Evolutionary conservation across 2,113 vertebrate genomes (phyloP).

Genomic region (Crotophaga sulcirostris): DNA sequence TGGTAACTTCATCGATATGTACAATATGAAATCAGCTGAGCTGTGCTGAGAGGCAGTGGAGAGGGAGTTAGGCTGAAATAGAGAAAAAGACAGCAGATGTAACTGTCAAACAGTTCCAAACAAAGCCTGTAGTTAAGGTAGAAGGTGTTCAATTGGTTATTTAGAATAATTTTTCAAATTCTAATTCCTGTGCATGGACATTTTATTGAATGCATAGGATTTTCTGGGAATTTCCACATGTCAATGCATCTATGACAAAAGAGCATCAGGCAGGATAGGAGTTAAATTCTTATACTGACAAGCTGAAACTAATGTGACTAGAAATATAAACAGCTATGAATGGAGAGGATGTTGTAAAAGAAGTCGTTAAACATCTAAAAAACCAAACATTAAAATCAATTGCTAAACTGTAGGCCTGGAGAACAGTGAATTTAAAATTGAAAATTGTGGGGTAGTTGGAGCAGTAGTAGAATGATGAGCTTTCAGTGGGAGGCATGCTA

Average conservation of each 20-base stretch:
- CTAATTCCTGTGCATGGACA: not conserved
- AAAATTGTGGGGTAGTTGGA: not conserved
- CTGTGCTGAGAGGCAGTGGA: not conserved
- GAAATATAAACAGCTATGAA: not conserved
- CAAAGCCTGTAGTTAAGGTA: not conserved
- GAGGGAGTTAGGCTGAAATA: not conserved
- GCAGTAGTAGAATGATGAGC: not conserved
- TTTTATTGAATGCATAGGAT: not conserved
- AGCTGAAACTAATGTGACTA: not conserved
- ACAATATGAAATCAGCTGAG: not conserved
- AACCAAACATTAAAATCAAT: not conserved
- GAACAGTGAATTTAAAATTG: slow-evolving; percentile 8
- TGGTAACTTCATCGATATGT: not conserved
- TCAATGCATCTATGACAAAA: not conserved
- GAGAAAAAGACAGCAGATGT: not conserved
- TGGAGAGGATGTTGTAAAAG: not conserved
- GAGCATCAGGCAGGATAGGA: not conserved
- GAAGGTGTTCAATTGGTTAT: not conserved
- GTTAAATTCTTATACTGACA: not conserved
- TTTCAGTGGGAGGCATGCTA: not conserved
- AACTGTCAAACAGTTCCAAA: not conserved
- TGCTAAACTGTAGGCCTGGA: not conserved
- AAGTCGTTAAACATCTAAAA: not conserved
- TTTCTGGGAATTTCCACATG: not conserved
- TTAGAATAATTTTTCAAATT: not conserved